Conservation (phyloP, 2,888 invertebrate genomes). For the Fragum whitleyi region DNA sequence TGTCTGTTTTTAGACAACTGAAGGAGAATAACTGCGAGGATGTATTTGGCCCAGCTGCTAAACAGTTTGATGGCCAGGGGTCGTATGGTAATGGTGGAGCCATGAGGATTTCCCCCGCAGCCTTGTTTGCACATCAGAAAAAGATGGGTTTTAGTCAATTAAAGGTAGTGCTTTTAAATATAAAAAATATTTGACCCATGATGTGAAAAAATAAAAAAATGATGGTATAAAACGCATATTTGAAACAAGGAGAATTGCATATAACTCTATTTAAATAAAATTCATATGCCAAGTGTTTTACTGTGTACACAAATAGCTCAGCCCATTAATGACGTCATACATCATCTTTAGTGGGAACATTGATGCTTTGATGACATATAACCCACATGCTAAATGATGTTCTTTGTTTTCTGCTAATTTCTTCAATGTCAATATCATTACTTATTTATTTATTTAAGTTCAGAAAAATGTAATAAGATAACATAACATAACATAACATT, state of each 20-base stretch:
- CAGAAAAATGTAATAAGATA: too few species aligned
- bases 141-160: conserved; percentile 63
- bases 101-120: conserved; percentile 90
- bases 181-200: conserved; percentile 1
- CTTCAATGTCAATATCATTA: too few species aligned
- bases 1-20: conserved; percentile 78
- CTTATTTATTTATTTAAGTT: too few species aligned
- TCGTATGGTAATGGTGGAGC: conserved; percentile 93
- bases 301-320: too few species aligned
- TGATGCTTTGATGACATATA: too few species aligned
- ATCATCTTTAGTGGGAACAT: too few species aligned
- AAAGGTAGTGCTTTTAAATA: conserved; percentile 64
- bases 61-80: conserved; percentile 89
- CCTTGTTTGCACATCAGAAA: conserved; percentile 86
- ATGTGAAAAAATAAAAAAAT: background rate
- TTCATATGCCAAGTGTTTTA: background rate
- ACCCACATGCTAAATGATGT: too few species aligned
- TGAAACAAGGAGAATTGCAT: too few species aligned
- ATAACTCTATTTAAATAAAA: background rate
- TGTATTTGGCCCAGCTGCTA: conserved; percentile 88
- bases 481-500: too few species aligned
- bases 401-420: too few species aligned
- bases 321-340: too few species aligned
- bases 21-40: conserved; percentile 86
- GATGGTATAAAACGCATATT: too few species aligned